Percentiles rank a stretch among this genome's conserved stretches.
Conservation (phyloP, 2,888 invertebrate species). For the Caenorhabditis doughertyi region DNA sequence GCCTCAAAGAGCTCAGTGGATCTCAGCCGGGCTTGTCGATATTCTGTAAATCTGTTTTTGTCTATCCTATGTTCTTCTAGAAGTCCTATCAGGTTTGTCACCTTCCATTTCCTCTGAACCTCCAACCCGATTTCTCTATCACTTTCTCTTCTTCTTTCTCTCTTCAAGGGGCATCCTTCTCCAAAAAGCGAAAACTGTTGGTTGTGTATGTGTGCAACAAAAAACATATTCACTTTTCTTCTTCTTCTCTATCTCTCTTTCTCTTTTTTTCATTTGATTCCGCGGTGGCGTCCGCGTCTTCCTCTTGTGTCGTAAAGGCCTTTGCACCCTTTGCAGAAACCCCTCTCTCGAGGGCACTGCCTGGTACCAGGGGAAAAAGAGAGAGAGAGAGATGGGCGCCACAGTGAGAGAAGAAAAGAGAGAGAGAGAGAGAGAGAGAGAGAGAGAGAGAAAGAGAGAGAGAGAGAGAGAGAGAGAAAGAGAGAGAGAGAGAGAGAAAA, state of each 20-base stretch:
- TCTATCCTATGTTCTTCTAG: background rate
- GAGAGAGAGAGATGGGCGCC: background rate
- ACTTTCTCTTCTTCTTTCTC: background rate
- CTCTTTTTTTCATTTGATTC: background rate
- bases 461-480: background rate
- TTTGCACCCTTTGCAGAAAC: slow-evolving; percentile 4
- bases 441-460: background rate
- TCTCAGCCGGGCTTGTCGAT: no score
- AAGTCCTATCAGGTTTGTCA: background rate
- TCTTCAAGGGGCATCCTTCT: no score
- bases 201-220: background rate
- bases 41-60: no score
- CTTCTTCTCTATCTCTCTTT: background rate
- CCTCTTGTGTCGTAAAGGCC: background rate
- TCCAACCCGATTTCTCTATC: background rate
- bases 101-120: background rate
- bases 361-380: slow-evolving; percentile 20
- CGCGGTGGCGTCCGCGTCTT: background rate
- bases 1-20: no score
- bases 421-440: background rate
- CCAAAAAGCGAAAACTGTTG: background rate
- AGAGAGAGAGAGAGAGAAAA: background rate
- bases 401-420: background rate
- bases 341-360: slow-evolving; percentile 29
- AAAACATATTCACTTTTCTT: background rate